phyloP scores from a whole-genome alignment of 2,888 invertebrate species.

The Matsumyia berberina region DNA sequence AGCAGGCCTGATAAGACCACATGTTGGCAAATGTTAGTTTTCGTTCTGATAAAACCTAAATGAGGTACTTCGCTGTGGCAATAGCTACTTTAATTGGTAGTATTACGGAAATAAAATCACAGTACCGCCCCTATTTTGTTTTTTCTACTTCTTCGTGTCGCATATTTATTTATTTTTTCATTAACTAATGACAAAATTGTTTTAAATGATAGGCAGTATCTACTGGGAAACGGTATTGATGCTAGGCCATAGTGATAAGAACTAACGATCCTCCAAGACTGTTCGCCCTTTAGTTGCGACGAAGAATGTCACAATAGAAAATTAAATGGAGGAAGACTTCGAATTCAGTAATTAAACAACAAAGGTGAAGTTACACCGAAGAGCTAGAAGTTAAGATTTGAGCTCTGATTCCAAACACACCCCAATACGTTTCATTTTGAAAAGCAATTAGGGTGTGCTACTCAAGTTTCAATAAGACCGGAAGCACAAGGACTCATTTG shows the following conservation, averaged over 20 bases:
- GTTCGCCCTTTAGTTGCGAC: not conserved
- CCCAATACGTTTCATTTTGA: not conserved
- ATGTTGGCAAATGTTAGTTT: slow-evolving; percentile 42
- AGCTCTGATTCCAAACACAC: not conserved
- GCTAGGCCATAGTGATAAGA: slow-evolving; percentile 22
- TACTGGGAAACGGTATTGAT: slow-evolving; percentile 5
- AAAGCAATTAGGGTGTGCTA: too few relatives aligned
- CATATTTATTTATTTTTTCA: slow-evolving; percentile 27
- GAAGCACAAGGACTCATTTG: too few relatives aligned
- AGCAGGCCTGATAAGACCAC: slow-evolving; percentile 44
- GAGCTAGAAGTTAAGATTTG: not conserved
- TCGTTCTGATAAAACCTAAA: slow-evolving; percentile 4
- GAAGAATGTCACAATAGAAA: not conserved
- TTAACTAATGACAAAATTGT: slow-evolving; percentile 43
- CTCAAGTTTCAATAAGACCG: too few relatives aligned
- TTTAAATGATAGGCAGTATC: not conserved
- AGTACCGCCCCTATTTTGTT: slow-evolving; percentile 23
- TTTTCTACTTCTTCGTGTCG: slow-evolving; percentile 6
- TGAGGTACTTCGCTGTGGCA: slow-evolving; percentile 13
- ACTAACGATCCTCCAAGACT: slow-evolving; percentile 1
- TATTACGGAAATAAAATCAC: slow-evolving; percentile 21
- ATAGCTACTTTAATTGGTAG: slow-evolving; percentile 34
- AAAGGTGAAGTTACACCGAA: not conserved
- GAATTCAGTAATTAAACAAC: not conserved
- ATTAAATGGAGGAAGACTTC: not conserved